Conservation (phyloP, 2,888 invertebrate species). For the Hemicrepidius hirtus region DNA sequence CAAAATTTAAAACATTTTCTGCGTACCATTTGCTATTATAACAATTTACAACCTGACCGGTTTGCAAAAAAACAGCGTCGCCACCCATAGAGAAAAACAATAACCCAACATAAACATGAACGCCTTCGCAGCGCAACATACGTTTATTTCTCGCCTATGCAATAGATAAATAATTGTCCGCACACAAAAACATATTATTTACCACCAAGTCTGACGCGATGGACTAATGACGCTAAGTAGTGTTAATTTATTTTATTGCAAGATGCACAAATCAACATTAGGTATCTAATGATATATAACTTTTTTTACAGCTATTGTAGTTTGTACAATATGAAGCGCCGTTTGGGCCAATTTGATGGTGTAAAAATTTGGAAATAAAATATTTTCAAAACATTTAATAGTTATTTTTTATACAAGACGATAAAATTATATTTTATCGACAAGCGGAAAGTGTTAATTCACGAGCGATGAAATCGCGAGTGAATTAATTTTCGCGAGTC, state of each 20-base stretch:
- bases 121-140: conserved; percentile 3
- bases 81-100: conserved; percentile 22
- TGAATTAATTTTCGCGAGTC: too few relatives aligned
- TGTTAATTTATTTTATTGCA: conserved; percentile 17
- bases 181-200: conserved; percentile 19
- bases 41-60: background rate
- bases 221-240: conserved; percentile 25
- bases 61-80: conserved; percentile 20
- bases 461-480: too few relatives aligned
- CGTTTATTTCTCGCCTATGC: conserved; percentile 14
- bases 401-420: too few relatives aligned
- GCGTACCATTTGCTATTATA: background rate
- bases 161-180: conserved; percentile 23
- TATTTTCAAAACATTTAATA: too few relatives aligned
- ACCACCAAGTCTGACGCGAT: conserved; percentile 13
- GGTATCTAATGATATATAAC: background rate
- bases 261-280: background rate
- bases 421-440: too few relatives aligned
- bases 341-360: too few relatives aligned
- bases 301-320: too few relatives aligned
- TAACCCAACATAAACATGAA: conserved; percentile 15
- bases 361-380: too few relatives aligned
- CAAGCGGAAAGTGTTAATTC: too few relatives aligned
- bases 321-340: too few relatives aligned
- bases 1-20: too few relatives aligned